Evolutionary conservation across 1,140 invertebrate genomes (phyloP).

Genomic region (Drosophila lowei): DNA sequence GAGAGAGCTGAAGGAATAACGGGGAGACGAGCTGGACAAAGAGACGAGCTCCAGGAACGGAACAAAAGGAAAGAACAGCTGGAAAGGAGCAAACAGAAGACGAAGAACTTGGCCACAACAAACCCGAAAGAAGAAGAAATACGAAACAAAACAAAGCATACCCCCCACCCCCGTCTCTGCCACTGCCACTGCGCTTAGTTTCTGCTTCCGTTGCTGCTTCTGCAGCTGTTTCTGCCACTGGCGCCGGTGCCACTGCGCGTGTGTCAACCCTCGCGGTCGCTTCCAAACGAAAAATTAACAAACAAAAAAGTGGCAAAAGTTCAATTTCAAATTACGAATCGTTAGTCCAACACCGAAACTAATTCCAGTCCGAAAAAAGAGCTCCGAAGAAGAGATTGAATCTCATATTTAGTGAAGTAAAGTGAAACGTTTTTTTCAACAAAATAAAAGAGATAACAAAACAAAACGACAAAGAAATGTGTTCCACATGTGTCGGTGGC

Average conservation of each 20-base stretch:
- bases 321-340: conserved; percentile 35
- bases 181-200: conserved; percentile 4
- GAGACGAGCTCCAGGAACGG: too few species aligned
- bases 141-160: conserved; percentile 23
- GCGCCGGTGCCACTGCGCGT: conserved; percentile 52
- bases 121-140: conserved; percentile 35
- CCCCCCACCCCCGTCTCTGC: conserved; percentile 8
- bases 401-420: conserved; percentile 18
- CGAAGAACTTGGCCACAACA: conserved; percentile 61
- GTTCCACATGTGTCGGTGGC: conserved; percentile 53
- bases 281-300: conserved; percentile 21
- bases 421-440: conserved; percentile 25
- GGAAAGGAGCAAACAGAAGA: background rate
- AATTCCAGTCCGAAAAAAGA: conserved; percentile 15
- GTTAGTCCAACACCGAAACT: conserved; percentile 19
- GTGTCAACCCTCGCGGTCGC: conserved; percentile 43
- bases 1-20: background rate
- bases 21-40: too few species aligned
- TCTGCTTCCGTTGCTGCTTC: conserved; percentile 32
- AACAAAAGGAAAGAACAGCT: too few species aligned
- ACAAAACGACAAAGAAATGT: conserved; percentile 51
- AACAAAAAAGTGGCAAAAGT: conserved; percentile 56
- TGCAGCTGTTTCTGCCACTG: conserved; percentile 45
- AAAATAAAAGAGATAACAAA: background rate
- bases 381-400: conserved; percentile 20